Evolutionary conservation across 2,113 vertebrate genomes (phyloP), one percentile per base, ranked within the genome.

Genomic region (Cinclus mexicanus): DNA sequence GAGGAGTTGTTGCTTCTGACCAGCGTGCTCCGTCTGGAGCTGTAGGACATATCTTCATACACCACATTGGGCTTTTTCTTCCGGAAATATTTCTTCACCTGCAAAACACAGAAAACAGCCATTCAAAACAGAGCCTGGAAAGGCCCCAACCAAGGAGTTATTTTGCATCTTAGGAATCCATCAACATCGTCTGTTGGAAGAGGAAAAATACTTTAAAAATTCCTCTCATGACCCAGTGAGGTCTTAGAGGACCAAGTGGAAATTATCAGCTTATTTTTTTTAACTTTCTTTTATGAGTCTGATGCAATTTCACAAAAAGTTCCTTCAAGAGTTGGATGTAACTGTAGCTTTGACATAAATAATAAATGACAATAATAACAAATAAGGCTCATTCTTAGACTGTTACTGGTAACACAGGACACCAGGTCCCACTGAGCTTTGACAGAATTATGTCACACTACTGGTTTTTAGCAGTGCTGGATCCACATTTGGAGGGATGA

Each of bases 1-100:
- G 8, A 9, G 5, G 55, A 94, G 49, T 7, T 0, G 29, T 78
- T 78, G 37, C 0, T 15, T 42, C 55, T 87, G 60, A 56, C 3
- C 42, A 87, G 11, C 1, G 74, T 90, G 85, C 11, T 92, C 10
- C 12, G 15, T 47, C 87, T 94, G 49, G 76, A 89, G 31, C n/a
- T 10, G 49, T 8, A 95, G n/a, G 96, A 89, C 96, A 97, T 97
- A 35, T 97, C 97, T 82, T 97, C 97, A 50, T 97, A 97, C 0
- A 96, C 35, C 4, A 4, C 4, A 55, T 65, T 90, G 67, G 1
- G 5, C 5, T 44, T 15, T 7, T 12, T 60, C 56, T 26, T 91
- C 57, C 64, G 75, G 75, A 93, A 96, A 35, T n/a, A 83, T 8
- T 92, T 95, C 88, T 94, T 97, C 10, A 72, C 5, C 97, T 97